Evolutionary conservation across 1,140 invertebrate genomes (phyloP).

Genomic region (Sminthurinus signatus): DNA sequence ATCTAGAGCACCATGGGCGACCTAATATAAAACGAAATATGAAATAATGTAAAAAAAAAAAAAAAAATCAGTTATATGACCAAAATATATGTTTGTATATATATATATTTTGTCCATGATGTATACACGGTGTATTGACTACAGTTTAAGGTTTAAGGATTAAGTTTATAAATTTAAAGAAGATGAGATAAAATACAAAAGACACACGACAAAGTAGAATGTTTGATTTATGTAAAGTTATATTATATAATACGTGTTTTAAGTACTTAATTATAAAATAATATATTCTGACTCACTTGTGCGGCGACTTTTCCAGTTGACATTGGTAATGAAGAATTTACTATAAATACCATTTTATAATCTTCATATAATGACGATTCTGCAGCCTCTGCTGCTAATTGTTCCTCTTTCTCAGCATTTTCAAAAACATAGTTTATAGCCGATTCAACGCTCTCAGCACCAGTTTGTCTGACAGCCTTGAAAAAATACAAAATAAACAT

Average conservation of each 20-base stretch:
- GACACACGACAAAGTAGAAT: neutral
- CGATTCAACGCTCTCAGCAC: constrained; percentile 35
- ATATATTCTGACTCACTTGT: constrained; percentile 26
- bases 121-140: too few relatives aligned
- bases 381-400: neutral
- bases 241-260: neutral
- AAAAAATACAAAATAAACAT: too few relatives aligned
- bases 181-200: neutral
- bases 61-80: too few relatives aligned
- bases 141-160: too few relatives aligned
- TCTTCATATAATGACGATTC: constrained; percentile 26
- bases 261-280: neutral
- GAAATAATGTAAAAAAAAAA: neutral
- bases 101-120: too few relatives aligned
- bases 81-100: too few relatives aligned
- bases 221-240: neutral
- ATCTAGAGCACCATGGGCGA: constrained; percentile 31
- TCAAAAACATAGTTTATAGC: constrained; percentile 40
- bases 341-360: constrained; percentile 40
- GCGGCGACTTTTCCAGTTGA: constrained; percentile 40
- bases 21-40: constrained; percentile 14
- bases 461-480: constrained; percentile 33
- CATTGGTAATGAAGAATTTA: constrained; percentile 38
- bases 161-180: neutral
- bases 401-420: constrained; percentile 19